phyloP scores from a whole-genome alignment of 2,797 vertebrate genomes.

The Cossypha dichroa region DNA sequence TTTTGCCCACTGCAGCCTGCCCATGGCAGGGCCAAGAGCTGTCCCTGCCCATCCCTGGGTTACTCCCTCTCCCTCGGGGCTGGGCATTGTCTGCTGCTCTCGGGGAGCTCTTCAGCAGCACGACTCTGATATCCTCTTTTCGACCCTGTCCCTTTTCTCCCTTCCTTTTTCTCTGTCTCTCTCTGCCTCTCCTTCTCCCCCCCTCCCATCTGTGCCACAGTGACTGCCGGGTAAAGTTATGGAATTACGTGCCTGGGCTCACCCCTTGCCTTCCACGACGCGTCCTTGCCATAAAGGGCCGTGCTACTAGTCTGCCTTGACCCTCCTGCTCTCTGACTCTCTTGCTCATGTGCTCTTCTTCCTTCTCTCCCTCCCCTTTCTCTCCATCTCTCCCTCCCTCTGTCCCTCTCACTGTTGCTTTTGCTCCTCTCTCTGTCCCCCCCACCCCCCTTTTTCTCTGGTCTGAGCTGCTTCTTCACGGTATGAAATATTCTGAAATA shows the following conservation, averaged over 20 bases:
- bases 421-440: neutral
- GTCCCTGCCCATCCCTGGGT: neutral
- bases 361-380: conserved; percentile 7
- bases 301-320: conserved; percentile 98
- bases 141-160: conserved; percentile 64
- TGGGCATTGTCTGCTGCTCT: conserved; percentile 20
- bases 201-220: conserved; percentile 78
- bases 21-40: neutral
- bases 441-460: conserved; percentile 7
- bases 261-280: conserved; percentile 97
- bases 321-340: conserved; percentile 65
- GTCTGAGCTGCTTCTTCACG: conserved; percentile 80
- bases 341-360: conserved; percentile 46
- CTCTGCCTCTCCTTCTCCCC: conserved; percentile 36
- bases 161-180: conserved; percentile 48
- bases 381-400: conserved; percentile 45
- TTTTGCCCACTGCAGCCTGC: neutral
- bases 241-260: conserved; percentile 97
- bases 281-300: conserved; percentile 98
- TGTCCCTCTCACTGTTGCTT: conserved; percentile 39
- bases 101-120: conserved; percentile 29
- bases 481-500: conserved; percentile 78
- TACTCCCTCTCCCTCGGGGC: neutral
- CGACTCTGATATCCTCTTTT: conserved; percentile 66
- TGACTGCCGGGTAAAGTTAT: conserved; percentile 99